phyloP scores from a whole-genome alignment of 2,888 invertebrate genomes.

The Drosophila crucigera region DNA sequence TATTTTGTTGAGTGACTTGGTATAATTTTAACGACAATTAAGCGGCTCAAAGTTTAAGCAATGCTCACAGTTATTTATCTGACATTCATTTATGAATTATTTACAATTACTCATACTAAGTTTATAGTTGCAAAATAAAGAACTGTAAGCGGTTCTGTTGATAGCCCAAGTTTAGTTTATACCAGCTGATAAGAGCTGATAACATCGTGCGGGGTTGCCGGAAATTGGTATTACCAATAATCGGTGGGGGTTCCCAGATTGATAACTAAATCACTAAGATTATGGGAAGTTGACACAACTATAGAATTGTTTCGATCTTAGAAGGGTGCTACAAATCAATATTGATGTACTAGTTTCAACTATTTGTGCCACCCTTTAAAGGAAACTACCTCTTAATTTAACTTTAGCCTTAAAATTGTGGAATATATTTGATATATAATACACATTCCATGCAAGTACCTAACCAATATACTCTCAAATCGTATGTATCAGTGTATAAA shows the following conservation, averaged over 20 bases:
- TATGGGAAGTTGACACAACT: not conserved
- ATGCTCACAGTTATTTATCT: not conserved
- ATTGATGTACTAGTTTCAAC: not conserved
- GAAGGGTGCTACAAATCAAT: not conserved
- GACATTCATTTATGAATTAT: not conserved
- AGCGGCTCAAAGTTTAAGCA: constrained; percentile 6
- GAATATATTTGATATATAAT: too few relatives aligned
- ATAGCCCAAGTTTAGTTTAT: not conserved
- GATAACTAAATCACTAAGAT: not conserved
- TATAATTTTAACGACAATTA: constrained; percentile 37
- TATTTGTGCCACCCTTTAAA: not conserved
- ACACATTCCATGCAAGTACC: too few relatives aligned
- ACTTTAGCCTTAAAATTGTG: not conserved
- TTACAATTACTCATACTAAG: not conserved
- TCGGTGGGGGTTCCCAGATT: not conserved
- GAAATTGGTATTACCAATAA: not conserved
- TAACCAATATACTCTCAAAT: not conserved
- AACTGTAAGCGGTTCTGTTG: not conserved
- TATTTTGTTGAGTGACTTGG: constrained; percentile 2
- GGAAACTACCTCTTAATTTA: not conserved
- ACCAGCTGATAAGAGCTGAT: not conserved
- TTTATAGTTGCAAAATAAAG: not conserved
- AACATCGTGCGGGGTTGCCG: not conserved
- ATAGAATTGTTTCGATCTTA: not conserved
- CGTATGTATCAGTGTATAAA: not conserved